Base-by-base conservation (phyloP, 1,140 invertebrate species). In the Atta cephalotes region DNA sequence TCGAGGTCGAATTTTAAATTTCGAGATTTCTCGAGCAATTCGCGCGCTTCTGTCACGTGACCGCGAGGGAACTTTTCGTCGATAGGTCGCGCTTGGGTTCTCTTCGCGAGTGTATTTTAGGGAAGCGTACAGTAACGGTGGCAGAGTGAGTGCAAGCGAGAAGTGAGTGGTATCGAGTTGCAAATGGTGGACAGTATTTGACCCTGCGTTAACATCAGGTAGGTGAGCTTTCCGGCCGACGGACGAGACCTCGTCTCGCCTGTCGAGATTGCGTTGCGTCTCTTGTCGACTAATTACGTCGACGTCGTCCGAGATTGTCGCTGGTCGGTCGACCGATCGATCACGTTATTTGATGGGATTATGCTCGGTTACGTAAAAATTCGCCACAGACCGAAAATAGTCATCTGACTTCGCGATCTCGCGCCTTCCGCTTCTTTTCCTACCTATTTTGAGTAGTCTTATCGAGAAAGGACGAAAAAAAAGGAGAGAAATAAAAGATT, bases 131-230 rank as follows among this genome's bases (percentile, higher is more conserved):
- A 88, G 71, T 78, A n/a, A 25, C n/a, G 28, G 31, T 9, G 10
- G 31, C 71, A 25, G 39, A 45, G 39, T 7, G 1, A 45, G 39
- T 45, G 9, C 39, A 45, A 45, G 39, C 39, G 10, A 45, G 39
- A 45, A 45, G 39, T 45, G 39, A 39, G 82, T 90, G 88, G 88
- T 84, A 88, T 90, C 60, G 90, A 92, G 91, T 93, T 92, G 94
- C 90, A 93, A 94, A 94, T 94, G 93, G 94, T 94, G 93, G 92
- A 92, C 82, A 92, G 92, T 81, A 90, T 93, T 92, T 93, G 93
- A 93, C 92, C 88, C 71, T 51, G 87, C 90, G 91, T 91, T 94
- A 94, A 95, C 93, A 94, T 93, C 94, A 95, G 94, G 94, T 95
- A 93, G 28, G 91, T 81, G 51, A 88, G 35, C 80, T 68, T 12